Percentiles rank a stretch among this genome's conserved stretches.
Conservation (phyloP, 2,888 invertebrate genomes). For the Spilarctia lutea region DNA sequence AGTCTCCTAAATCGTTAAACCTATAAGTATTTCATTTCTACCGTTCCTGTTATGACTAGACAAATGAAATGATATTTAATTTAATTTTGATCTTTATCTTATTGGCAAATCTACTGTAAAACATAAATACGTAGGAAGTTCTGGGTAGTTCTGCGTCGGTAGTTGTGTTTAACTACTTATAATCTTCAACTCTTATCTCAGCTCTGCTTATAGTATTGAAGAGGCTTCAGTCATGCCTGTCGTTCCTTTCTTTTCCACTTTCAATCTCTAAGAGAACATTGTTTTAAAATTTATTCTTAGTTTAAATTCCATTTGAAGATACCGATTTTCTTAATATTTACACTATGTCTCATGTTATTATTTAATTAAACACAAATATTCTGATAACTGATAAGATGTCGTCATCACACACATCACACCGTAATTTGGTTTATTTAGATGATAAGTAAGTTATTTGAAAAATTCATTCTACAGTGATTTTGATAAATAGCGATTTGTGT, state of each 20-base stretch:
- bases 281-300: background rate
- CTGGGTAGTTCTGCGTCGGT: background rate
- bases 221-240: too few species aligned
- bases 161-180: background rate
- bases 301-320: background rate
- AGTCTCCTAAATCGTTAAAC: background rate
- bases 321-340: background rate
- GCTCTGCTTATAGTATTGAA: too few species aligned
- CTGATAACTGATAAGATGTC: slow-evolving; percentile 29
- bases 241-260: too few species aligned
- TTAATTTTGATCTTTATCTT: background rate
- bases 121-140: background rate
- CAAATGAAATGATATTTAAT: background rate
- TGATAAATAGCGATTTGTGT: background rate
- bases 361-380: slow-evolving; percentile 4
- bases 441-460: slow-evolving; percentile 10
- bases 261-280: too few species aligned
- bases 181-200: too few species aligned
- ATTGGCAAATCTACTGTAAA: background rate
- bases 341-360: background rate
- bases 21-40: background rate
- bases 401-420: slow-evolving; percentile 17
- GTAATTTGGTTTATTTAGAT: slow-evolving; percentile 7
- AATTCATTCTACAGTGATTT: background rate
- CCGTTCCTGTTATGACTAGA: background rate